Evolutionary conservation across 2,888 invertebrate genomes (phyloP).

Genomic region (Drosophila atripex): DNA sequence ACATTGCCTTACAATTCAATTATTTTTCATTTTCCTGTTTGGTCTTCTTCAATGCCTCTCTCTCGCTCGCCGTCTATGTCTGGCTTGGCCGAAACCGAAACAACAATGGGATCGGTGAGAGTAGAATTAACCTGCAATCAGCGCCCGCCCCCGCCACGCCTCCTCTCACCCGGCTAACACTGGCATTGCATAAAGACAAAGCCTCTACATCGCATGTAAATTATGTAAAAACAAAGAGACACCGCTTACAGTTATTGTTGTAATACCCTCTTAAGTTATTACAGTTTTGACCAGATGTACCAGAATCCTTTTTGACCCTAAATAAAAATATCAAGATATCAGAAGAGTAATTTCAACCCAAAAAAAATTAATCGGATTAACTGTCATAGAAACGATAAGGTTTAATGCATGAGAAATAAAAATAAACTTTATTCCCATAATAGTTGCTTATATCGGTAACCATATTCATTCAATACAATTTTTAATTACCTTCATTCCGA

Average conservation of each 20-base stretch:
- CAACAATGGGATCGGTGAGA: slow-evolving; percentile 46
- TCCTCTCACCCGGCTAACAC: slow-evolving; percentile 29
- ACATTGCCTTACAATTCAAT: slow-evolving; percentile 75
- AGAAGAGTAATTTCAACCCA: background rate
- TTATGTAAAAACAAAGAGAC: slow-evolving; percentile 10
- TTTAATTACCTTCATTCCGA: background rate
- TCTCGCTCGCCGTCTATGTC: slow-evolving; percentile 23
- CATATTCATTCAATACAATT: background rate
- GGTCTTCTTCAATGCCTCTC: slow-evolving; percentile 71
- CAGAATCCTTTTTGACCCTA: background rate
- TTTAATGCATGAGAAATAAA: background rate
- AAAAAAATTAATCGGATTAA: background rate
- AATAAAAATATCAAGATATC: background rate
- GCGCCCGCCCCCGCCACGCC: slow-evolving; percentile 23
- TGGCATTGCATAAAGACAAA: slow-evolving; percentile 70
- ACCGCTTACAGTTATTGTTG: slow-evolving; percentile 37
- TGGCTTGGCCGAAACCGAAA: slow-evolving; percentile 41
- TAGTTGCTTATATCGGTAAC: no score
- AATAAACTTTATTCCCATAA: no score
- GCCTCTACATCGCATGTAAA: slow-evolving; percentile 19
- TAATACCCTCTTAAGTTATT: slow-evolving; percentile 7
- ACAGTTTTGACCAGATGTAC: no score
- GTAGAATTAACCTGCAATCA: slow-evolving; percentile 72
- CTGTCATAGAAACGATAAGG: background rate
- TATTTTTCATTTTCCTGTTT: slow-evolving; percentile 80